Conservation (phyloP, 2,113 vertebrate species). For the Meleagris gallopavo region DNA sequence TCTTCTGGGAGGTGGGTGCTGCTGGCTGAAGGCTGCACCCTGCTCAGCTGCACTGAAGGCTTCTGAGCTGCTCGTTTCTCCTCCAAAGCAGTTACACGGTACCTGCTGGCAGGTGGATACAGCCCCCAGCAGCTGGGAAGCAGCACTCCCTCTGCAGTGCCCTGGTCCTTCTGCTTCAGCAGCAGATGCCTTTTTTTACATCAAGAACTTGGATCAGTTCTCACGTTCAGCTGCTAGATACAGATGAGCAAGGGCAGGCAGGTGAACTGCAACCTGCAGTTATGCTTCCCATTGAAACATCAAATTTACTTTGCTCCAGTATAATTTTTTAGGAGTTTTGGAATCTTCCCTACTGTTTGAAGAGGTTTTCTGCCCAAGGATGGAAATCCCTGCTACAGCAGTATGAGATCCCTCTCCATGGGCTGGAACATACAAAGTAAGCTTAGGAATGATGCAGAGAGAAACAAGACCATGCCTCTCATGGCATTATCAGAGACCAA, state of each 20-base stretch:
- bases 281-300: background rate
- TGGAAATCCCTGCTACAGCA: background rate
- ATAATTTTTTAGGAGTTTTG: background rate
- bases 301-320: background rate
- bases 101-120: background rate
- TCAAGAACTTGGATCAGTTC: background rate
- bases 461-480: background rate
- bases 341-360: background rate
- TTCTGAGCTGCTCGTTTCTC: background rate
- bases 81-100: background rate
- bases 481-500: background rate
- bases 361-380: background rate
- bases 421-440: background rate
- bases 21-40: background rate
- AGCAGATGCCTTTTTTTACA: background rate
- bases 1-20: constrained; percentile 34
- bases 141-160: background rate
- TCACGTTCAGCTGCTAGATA: background rate
- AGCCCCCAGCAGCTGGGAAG: background rate
- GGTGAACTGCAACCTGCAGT: background rate
- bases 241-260: background rate
- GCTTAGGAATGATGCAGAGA: background rate
- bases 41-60: background rate
- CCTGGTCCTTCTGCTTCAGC: background rate
- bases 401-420: background rate